Percentiles rank a stretch among this genome's conserved stretches.
These are phyloP conservation scores for Emesis russula DNA, from an alignment of 2,888 invertebrate genomes.

Conservation along the genomic window DNA sequence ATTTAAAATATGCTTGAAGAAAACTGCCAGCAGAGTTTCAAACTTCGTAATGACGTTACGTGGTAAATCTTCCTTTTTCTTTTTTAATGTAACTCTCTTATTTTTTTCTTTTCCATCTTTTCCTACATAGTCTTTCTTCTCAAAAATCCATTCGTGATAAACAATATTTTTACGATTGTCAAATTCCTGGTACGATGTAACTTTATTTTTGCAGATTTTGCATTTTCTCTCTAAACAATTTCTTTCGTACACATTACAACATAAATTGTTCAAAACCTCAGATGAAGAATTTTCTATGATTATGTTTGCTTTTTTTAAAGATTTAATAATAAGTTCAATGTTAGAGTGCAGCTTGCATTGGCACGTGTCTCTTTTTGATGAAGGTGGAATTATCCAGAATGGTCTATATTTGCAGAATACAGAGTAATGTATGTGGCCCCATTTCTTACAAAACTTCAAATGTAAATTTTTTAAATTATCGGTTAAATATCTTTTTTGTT, in stretches of 20 bases:
- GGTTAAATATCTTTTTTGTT: slow-evolving; percentile 13
- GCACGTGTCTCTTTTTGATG: not conserved
- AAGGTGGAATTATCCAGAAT: not conserved
- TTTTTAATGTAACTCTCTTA: slow-evolving; percentile 6
- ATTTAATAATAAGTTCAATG: not conserved
- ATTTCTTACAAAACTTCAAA: slow-evolving; percentile 2
- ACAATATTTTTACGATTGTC: slow-evolving; percentile 9
- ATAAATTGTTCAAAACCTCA: slow-evolving; percentile 14
- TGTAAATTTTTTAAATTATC: slow-evolving; percentile 12
- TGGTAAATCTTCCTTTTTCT: slow-evolving; percentile 12
- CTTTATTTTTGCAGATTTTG: slow-evolving; percentile 6
- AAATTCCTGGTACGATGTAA: not conserved
- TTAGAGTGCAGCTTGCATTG: slow-evolving; percentile 3
- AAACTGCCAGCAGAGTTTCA: slow-evolving; percentile 2
- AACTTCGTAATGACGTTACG: slow-evolving; percentile 6
- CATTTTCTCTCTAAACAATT: slow-evolving; percentile 18
- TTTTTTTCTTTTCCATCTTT: slow-evolving; percentile 4
- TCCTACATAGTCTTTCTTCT: slow-evolving; percentile 6
- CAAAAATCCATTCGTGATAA: slow-evolving; percentile 9
- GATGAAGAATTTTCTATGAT: slow-evolving; percentile 8
- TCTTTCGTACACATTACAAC: slow-evolving; percentile 6
- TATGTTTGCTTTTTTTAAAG: slow-evolving; percentile 2
- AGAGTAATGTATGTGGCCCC: not conserved
- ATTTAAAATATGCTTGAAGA: slow-evolving; percentile 9
- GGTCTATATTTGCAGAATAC: not conserved